These are phyloP conservation scores for Lathamus discolor DNA, from an alignment of 2,113 vertebrate species.

Conservation along the genomic window DNA sequence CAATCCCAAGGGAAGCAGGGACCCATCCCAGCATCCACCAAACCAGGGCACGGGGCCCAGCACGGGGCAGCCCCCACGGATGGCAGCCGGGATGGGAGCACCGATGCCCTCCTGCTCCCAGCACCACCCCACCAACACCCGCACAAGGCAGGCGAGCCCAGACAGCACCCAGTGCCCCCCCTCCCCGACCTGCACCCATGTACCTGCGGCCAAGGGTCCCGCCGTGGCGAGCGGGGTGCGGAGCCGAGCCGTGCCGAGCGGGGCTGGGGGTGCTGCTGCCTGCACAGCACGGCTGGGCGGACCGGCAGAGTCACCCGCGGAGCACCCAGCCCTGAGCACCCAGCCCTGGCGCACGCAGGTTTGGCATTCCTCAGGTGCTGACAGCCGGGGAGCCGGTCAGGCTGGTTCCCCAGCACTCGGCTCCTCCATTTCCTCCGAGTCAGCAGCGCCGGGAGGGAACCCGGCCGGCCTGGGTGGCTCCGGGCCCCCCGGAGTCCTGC, in stretches of 20 bases:
- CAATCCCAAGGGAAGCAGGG: accelerated
- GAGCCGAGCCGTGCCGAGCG: neutral
- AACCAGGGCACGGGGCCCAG: accelerated
- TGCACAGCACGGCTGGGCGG: slow-evolving; percentile 61
- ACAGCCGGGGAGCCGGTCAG: slow-evolving; percentile 74
- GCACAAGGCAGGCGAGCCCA: neutral
- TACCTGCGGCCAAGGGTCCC: slow-evolving; percentile 6
- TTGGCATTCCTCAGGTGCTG: slow-evolving; percentile 75
- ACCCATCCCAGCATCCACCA: neutral
- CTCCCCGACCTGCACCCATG: neutral
- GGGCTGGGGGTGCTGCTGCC: neutral
- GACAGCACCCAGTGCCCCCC: neutral
- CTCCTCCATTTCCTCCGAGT: slow-evolving; percentile 28
- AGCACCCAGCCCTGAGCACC: slow-evolving; percentile 61
- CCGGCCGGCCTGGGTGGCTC: neutral
- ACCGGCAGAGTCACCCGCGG: slow-evolving; percentile 36
- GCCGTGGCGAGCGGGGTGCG: neutral
- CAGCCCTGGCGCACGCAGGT: slow-evolving; percentile 59
- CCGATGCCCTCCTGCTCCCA: neutral
- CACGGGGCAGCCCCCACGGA: neutral
- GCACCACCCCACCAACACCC: neutral
- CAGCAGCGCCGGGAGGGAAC: slow-evolving; percentile 40
- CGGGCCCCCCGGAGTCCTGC: neutral
- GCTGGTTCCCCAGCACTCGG: slow-evolving; percentile 65
- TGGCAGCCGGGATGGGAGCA: neutral